Base-by-base conservation (phyloP, 2,888 invertebrate species). In the Zygogramma bicolorata region DNA sequence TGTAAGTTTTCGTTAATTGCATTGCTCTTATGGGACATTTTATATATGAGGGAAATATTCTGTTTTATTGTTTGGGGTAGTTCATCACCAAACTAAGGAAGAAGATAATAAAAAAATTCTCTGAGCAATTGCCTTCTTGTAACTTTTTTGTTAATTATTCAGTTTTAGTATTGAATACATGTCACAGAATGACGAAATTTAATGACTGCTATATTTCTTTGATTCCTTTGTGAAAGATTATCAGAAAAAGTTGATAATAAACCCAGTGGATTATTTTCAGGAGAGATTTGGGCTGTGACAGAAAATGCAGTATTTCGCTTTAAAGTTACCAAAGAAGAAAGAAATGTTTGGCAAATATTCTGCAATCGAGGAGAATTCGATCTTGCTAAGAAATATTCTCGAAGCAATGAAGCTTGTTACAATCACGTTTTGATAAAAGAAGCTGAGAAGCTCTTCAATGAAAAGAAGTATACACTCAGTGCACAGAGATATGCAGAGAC, bases 401-500 rank as follows among this genome's bases (percentile, higher is more conserved):
- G 91, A 73, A 92, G 93, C 76, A 96, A 97, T 86, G 93, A 93
- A 0, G 93, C 93, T 0, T 92, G 93, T 80, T 89, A 95, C 77
- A 95, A 97, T 84, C 92, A 93, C 77, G 95, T 98, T 0, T 89
- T 96, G 27, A 93, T 94, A 0, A 94, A 94, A 84, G 96, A 98
- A 86, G 98, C 98, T 0, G 96, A 97, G 81, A 89, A 93, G 82
- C 89, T 94, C 2, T 98, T 97, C 82, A 90, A 91, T 5, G 91
- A 93, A 76, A 92, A 92, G 70, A 90, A 94, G 87, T 97, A 93
- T 81, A 91, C 93, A 71, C 90, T 92, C 78, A 97, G 97, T 85
- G 99, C 99, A 0, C 90, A 92, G 80, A 91, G 95, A 77, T 98
- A 94, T 85, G 97, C 98, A 0, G 93, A 96, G 81, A 97, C 98